Evolutionary conservation across 2,797 vertebrate genomes (phyloP).

Genomic region (Salarias fasciatus): DNA sequence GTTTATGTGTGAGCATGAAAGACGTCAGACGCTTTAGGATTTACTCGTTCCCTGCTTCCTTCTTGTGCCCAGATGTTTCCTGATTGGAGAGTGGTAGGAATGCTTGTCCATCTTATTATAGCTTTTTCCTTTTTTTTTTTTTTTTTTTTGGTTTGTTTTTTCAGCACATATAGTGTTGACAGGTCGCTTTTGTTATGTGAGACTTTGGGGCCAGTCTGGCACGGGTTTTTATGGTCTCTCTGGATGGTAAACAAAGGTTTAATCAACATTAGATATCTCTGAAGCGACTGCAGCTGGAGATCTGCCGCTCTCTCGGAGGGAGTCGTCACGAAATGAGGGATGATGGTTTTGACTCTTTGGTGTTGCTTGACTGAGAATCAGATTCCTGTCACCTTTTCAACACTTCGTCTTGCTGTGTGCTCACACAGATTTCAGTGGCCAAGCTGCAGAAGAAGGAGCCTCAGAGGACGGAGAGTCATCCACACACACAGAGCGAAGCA

Average conservation of each 20-base stretch:
- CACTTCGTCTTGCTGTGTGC: slow-evolving; percentile 15
- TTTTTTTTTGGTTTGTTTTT: slow-evolving; percentile 27
- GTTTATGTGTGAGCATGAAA: slow-evolving; percentile 57
- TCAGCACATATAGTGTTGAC: slow-evolving; percentile 55
- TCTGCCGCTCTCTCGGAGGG: background rate
- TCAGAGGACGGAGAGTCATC: slow-evolving; percentile 52
- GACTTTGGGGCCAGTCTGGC: slow-evolving; percentile 45
- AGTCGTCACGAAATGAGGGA: too few relatives aligned
- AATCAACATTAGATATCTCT: slow-evolving; percentile 33
- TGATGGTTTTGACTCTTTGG: too few relatives aligned
- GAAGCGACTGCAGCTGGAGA: slow-evolving; percentile 29
- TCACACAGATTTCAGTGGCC: slow-evolving; percentile 58
- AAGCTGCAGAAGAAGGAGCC: slow-evolving; percentile 54
- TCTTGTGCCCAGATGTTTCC: slow-evolving; percentile 81
- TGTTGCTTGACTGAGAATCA: too few relatives aligned
- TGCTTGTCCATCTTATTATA: slow-evolving; percentile 50
- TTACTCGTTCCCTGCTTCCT: slow-evolving; percentile 61
- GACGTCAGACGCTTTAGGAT: slow-evolving; percentile 35
- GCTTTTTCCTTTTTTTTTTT: slow-evolving; percentile 38
- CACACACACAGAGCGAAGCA: slow-evolving; percentile 40
- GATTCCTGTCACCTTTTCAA: slow-evolving; percentile 12
- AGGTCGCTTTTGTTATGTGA: slow-evolving; percentile 47
- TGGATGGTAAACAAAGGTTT: slow-evolving; percentile 37
- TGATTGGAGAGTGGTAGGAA: slow-evolving; percentile 63
- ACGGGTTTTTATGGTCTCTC: slow-evolving; percentile 51